These are phyloP conservation scores for Oncopeltus fasciatus DNA, from an alignment of 1,140 invertebrate species.

Conservation along the genomic window DNA sequence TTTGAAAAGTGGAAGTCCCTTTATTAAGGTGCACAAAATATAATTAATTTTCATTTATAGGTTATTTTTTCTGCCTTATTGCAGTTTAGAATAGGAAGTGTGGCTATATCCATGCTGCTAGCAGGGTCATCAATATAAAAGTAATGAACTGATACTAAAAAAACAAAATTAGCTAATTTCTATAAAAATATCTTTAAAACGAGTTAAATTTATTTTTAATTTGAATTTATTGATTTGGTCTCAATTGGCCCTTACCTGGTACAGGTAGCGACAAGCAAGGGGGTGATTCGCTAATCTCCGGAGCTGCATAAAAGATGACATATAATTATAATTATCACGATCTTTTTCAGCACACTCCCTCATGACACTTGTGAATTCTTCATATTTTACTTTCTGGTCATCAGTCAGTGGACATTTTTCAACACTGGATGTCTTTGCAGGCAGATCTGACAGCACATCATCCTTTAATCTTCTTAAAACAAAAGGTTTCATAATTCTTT, in stretches of 20 bases:
- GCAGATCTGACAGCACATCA: constrained; percentile 69
- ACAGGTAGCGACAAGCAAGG: constrained; percentile 62
- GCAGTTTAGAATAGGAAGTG: too few species aligned
- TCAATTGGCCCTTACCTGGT: constrained; percentile 40
- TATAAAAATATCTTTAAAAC: too few species aligned
- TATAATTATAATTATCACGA: constrained; percentile 24
- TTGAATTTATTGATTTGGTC: too few species aligned
- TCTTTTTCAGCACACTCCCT: constrained; percentile 37
- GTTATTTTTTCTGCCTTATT: too few species aligned
- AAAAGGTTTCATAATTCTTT: constrained; percentile 91
- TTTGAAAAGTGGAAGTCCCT: too few species aligned
- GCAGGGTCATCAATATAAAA: too few species aligned
- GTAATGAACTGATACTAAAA: too few species aligned
- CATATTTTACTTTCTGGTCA: constrained; percentile 59
- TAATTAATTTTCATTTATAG: too few species aligned
- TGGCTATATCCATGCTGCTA: too few species aligned
- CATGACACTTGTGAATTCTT: constrained; percentile 56
- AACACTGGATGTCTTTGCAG: constrained; percentile 58
- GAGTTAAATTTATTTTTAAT: too few species aligned
- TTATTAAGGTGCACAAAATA: too few species aligned
- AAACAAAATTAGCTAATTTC: too few species aligned
- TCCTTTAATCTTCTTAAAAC: constrained; percentile 77
- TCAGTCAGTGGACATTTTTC: constrained; percentile 47
- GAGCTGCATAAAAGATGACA: constrained; percentile 76
- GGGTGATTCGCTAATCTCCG: constrained; percentile 82